Base-by-base conservation (phyloP, 1,140 invertebrate genomes). In the Leptopilina boulardi region DNA sequence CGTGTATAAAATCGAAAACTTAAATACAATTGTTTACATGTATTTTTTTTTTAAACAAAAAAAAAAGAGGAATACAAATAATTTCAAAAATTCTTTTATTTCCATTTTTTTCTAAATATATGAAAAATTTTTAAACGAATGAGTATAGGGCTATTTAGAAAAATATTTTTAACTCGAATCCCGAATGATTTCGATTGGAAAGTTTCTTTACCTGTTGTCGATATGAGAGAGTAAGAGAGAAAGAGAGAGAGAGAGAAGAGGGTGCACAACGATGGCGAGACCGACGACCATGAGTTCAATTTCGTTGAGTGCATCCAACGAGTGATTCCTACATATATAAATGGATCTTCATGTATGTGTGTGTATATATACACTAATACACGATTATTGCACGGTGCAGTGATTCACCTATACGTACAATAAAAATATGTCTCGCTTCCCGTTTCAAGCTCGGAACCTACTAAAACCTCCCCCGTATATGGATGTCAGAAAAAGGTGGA, bases 301-400 rank as follows among this genome's bases (percentile, higher is more conserved):
- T 90, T 90, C 84, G 88, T 89, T 88, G 88, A 90, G 89, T 90
- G 89, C 89, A 89, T 83, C 86, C 83, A 82, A 76, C 84, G 84
- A 82, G 81, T 87, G 82, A 87, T 87, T 85, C 84, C 84, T 81
- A 71, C 75, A 71, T 74, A 73, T 79, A 72, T 66, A 42, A 66
- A 51, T 80, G 73, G n/a, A n/a, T n/a, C n/a, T n/a, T n/a, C n/a
- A n/a, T 74, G 77, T 80, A 73, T 77, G 76, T 66, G 74, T 56
- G 44, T 80, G 73, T 77, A 41, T 78, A 77, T 56, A 54, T 51
- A 76, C 74, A 66, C 71, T 70, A 70, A 74, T 78, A 80, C 70
- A 73, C 38, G 30, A 54, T 76, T 41, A 56, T 47, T 71, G 44
- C 71, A 77, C 19, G 80, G 73, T 73, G 87, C 86, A 83, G 78